Evolutionary conservation across 2,113 vertebrate species (phyloP).

Genomic region (Malurus cyaneus): DNA sequence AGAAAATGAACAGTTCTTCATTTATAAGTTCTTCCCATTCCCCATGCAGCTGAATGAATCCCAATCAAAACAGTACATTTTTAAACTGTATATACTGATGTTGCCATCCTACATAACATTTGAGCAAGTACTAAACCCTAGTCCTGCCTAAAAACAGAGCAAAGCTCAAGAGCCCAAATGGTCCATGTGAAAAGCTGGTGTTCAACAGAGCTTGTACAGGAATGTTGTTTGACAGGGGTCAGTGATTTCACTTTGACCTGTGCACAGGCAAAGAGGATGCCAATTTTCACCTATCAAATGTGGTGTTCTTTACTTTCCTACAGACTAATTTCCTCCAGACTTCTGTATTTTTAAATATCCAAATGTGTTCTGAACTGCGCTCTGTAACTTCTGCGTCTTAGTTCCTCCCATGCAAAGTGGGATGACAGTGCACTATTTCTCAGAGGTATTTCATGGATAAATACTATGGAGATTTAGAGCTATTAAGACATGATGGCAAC

Average conservation of each 20-base stretch:
- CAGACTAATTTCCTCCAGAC: not conserved
- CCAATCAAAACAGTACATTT: not conserved
- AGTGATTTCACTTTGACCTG: not conserved
- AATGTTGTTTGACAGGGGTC: not conserved
- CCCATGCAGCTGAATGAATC: not conserved
- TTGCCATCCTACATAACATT: not conserved
- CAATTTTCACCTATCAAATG: not conserved
- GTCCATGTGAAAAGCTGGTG: not conserved
- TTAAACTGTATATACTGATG: not conserved
- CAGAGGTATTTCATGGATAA: not conserved
- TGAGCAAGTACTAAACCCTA: not conserved
- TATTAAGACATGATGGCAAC: not conserved
- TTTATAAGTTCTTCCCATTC: not conserved
- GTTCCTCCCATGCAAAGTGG: not conserved
- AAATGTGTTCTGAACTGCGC: not conserved
- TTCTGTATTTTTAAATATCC: not conserved
- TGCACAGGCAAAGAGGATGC: not conserved
- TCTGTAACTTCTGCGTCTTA: not conserved
- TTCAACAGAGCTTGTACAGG: not conserved
- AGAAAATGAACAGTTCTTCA: not conserved
- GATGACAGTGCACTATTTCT: not conserved
- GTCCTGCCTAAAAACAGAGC: not conserved
- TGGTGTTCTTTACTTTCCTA: not conserved
- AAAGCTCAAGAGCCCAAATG: not conserved
- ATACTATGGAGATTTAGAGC: not conserved